These are phyloP conservation scores for Zaprionus africanus DNA, from an alignment of 1,140 invertebrate species.

Conservation along the genomic window DNA sequence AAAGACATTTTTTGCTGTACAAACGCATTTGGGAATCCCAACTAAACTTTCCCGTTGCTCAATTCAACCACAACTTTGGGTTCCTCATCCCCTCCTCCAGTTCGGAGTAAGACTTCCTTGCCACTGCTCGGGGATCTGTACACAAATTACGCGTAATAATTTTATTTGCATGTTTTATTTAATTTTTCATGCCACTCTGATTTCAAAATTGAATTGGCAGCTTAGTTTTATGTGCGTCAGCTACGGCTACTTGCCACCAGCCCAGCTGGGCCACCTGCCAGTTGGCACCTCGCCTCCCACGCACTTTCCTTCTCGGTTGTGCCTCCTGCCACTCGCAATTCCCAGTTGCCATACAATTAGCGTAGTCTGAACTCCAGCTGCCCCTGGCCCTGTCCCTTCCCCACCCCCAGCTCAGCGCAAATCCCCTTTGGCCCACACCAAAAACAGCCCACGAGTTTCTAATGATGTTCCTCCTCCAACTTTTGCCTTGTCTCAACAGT, in stretches of 20 bases:
- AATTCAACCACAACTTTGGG: constrained; percentile 24
- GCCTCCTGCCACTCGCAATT: constrained; percentile 7
- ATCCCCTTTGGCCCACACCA: not conserved
- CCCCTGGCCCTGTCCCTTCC: constrained; percentile 6
- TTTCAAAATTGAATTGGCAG: constrained; percentile 82
- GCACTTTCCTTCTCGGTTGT: not conserved
- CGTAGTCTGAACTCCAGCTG: constrained; percentile 50
- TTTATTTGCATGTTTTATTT: constrained; percentile 83
- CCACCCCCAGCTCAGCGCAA: not conserved
- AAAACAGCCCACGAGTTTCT: constrained; percentile 54
- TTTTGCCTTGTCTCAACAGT: constrained; percentile 69
- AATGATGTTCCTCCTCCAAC: constrained; percentile 76
- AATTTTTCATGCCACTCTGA: constrained; percentile 83
- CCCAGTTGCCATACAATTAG: constrained; percentile 78
- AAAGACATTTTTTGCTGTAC: not conserved
- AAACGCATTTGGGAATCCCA: not conserved
- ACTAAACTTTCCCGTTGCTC: not conserved
- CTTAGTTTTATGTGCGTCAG: constrained; percentile 72
- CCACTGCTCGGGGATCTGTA: constrained; percentile 41
- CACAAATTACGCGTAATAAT: constrained; percentile 82
- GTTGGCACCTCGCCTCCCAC: not conserved
- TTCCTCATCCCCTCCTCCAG: constrained; percentile 6
- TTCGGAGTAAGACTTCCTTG: too few relatives aligned
- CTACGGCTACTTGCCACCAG: constrained; percentile 63
- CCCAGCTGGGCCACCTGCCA: not conserved